Evolutionary conservation across 2,888 invertebrate genomes (phyloP).

Genomic region (Anorthoa munda): DNA sequence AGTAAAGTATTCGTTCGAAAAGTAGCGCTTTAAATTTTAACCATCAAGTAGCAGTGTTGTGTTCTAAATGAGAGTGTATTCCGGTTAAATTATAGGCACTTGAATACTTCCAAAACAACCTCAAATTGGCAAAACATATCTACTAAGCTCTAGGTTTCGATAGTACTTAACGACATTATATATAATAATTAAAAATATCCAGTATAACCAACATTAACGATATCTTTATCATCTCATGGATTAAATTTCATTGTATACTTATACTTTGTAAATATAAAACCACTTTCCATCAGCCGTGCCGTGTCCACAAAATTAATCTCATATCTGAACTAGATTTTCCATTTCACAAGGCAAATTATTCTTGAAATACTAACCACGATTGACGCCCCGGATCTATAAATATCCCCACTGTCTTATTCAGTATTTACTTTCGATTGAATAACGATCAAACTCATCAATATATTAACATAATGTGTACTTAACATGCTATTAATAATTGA

Average conservation of each 20-base stretch:
- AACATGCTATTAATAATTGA: constrained; percentile 48
- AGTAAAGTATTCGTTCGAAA: not conserved
- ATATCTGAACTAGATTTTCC: constrained; percentile 36
- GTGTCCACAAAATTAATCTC: constrained; percentile 7
- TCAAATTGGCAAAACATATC: not conserved
- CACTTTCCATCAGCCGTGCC: not conserved
- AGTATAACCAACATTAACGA: too few relatives aligned
- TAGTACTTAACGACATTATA: too few relatives aligned
- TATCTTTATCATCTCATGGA: too few relatives aligned
- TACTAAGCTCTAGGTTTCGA: not conserved
- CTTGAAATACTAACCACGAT: constrained; percentile 17
- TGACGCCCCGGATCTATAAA: constrained; percentile 41
- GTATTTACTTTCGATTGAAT: constrained; percentile 57
- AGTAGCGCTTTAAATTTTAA: too few relatives aligned
- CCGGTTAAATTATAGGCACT: not conserved
- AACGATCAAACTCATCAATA: constrained; percentile 45
- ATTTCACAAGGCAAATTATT: constrained; percentile 6
- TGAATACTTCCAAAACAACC: not conserved
- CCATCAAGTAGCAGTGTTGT: not conserved
- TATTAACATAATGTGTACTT: constrained; percentile 60
- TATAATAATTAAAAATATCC: too few relatives aligned
- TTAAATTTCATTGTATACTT: too few relatives aligned
- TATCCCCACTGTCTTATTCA: constrained; percentile 35
- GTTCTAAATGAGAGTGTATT: not conserved
- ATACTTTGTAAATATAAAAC: not conserved